Base-by-base conservation (phyloP, 1,140 invertebrate species). In the Neodiprion fabricii region DNA sequence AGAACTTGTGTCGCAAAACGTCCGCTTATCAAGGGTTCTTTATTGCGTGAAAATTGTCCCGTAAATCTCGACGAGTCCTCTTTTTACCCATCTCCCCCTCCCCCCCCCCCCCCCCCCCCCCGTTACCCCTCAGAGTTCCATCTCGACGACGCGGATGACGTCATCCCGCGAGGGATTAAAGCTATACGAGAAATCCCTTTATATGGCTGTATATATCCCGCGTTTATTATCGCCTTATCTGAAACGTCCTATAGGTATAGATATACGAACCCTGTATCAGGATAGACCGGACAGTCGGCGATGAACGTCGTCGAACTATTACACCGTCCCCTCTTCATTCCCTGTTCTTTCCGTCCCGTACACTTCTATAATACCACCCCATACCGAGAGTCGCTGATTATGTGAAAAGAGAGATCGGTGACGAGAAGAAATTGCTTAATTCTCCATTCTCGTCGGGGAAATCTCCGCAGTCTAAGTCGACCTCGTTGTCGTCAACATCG, bases 11-110 rank as follows among this genome's bases (percentile, higher is more conserved):
- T 61, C 53, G 28, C 53, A 17, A 9, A 61, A 61, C 53, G n/a
- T 61, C 53, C 53, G 11, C 53, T 12, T 61, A 61, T 61, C 53
- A 40, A 40, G 28, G 28, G 28, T 40, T 61, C 11, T 61, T 61
- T 61, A 61, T 17, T 61, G 53, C 53, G 53, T 61, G 53, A 61
- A 61, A 61, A 61, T 61, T 61, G 53, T 61, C 53, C n/a, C 53
- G 53, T 61, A 61, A 61, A 61, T 61, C 53, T 61, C 11, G n/a
- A 61, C 5, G 7, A 61, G 53, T 9, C 53, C 53, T 61, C n/a
- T 61, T 61, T 61, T 61, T 21, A 21, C 17, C 17, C 17, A 21
- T 0, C 17, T 21, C 17, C 28, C 28, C 28, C 28, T 5, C 2
- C 28, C 28, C 28, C 28, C 5, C 28, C n/a, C n/a, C 17, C 28